Base-by-base conservation (phyloP, 2,888 invertebrate species). In the Trichogramma dendrolimi region DNA sequence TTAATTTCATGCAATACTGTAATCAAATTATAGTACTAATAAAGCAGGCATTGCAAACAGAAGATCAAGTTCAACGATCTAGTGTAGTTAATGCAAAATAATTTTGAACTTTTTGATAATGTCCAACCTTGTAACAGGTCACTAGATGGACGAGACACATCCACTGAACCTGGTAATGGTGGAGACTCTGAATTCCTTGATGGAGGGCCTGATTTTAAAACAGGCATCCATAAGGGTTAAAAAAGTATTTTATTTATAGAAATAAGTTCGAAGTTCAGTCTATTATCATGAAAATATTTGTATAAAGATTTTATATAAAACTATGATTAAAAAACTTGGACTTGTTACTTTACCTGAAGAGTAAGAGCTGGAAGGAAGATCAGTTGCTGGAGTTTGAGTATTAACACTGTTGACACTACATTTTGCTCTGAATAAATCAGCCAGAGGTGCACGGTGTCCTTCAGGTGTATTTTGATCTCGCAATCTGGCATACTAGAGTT, bases 381-480 rank as follows among this genome's bases (percentile, higher is more conserved):
- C 84, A 70, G 86, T 85, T 64, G 88, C 88, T 38, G 92, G 92
- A 10, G 93, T 92, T 81, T 92, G 93, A 10, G 93, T 92, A 79
- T 92, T 90, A 63, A 92, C 89, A 62, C 89, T 90, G 46, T 62
- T 66, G 40, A 66, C 66, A 56, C 64, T 70, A 65, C 91, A 84
- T 55, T 83, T 86, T 66, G 81, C 81, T 67, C 87, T 82, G 66
- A 90, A 82, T 39, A 91, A 79, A 73, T 92, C 92, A 5, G 91
- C 90, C 62, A 92, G 82, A 4, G 93, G 93, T 8, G 92, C 92
- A 65, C 92, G 83, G 75, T 92, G 92, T 10, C 93, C 93, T 81
- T 93, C 93, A 4, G 92, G 92, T 61, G 90, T 89, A 59, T 85
- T 86, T 81, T 90, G 85, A 50, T 79, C 79, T 49, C 79, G 79